Percentiles rank a stretch among this genome's conserved stretches.
Evolutionary conservation across 2,797 vertebrate genomes (phyloP).

Genomic region (Eurystomus glaucurus): DNA sequence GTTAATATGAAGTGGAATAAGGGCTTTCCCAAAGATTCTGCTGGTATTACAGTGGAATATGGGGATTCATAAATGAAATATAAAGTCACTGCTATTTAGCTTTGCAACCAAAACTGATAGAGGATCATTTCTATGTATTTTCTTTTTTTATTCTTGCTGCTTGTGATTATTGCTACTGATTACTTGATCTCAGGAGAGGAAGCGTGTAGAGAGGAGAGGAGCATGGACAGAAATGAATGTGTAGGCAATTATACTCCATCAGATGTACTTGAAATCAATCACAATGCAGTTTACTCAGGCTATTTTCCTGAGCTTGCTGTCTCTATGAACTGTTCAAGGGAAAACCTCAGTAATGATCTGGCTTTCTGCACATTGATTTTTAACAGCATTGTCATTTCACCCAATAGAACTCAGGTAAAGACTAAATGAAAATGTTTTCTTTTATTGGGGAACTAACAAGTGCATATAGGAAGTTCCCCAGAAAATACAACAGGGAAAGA

Average conservation of each 20-base stretch:
- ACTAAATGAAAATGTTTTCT: not conserved
- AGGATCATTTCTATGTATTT: not conserved
- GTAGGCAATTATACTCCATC: not conserved
- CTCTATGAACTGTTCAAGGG: slow-evolving; percentile 8
- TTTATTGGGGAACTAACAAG: not conserved
- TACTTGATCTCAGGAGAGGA: slow-evolving; percentile 11
- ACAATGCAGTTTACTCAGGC: not conserved
- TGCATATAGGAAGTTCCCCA: not conserved
- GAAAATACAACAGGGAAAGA: not conserved
- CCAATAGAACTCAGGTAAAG: not conserved
- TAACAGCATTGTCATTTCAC: not conserved
- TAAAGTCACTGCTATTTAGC: not conserved
- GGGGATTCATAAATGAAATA: not conserved
- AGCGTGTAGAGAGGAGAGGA: not conserved
- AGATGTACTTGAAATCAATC: slow-evolving; percentile 54
- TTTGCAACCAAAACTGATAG: not conserved
- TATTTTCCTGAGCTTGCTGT: slow-evolving; percentile 31
- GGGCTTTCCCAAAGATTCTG: not conserved
- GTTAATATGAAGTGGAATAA: not conserved
- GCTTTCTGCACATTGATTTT: slow-evolving; percentile 21
- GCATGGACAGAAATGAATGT: slow-evolving; percentile 26
- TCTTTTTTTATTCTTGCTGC: not conserved
- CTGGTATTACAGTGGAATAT: not conserved
- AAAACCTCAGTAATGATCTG: slow-evolving; percentile 7
- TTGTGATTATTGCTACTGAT: not conserved